Conservation (phyloP, 2,888 invertebrate species). For the Caenorhabditis drosophilae region DNA sequence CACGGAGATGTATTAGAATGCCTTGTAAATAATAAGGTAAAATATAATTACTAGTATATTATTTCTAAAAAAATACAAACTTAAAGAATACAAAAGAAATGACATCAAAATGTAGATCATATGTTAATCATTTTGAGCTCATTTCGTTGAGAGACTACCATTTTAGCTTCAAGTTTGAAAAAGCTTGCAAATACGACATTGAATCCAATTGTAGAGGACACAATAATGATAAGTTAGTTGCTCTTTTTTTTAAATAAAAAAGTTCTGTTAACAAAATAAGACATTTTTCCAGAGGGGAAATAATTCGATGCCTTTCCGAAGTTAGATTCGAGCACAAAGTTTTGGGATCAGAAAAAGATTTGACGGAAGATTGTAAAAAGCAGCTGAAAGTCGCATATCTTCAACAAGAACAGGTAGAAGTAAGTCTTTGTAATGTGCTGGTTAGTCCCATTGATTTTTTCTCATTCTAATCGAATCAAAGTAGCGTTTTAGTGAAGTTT, state of each 20-base stretch:
- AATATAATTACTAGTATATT: background rate
- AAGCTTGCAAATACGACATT: constrained; percentile 80
- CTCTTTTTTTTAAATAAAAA: background rate
- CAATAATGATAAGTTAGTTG: constrained; percentile 62
- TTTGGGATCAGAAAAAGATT: constrained; percentile 76
- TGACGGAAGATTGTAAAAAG: constrained; percentile 86
- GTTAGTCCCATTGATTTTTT: background rate
- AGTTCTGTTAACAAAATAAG: background rate
- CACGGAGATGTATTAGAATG: constrained; percentile 92
- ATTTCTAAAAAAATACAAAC: background rate
- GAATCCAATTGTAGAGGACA: constrained; percentile 73
- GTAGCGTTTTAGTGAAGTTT: background rate
- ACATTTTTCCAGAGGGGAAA: constrained; percentile 70
- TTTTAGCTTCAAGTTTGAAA: constrained; percentile 84
- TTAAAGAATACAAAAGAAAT: constrained; percentile 39
- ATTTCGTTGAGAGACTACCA: constrained; percentile 89
- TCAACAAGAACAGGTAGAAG: constrained; percentile 74
- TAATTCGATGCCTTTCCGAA: constrained; percentile 86
- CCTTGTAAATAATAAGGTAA: constrained; percentile 85
- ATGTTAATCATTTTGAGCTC: constrained; percentile 95
- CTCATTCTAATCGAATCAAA: constrained; percentile 5
- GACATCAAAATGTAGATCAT: constrained; percentile 74
- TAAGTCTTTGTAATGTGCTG: constrained; percentile 25
- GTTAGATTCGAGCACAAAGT: constrained; percentile 78
- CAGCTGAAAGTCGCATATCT: constrained; percentile 88